Base-by-base conservation (phyloP, 30 jellyfish, hydroid and myxozoan species). In the Turritopsis dohrnii region DNA sequence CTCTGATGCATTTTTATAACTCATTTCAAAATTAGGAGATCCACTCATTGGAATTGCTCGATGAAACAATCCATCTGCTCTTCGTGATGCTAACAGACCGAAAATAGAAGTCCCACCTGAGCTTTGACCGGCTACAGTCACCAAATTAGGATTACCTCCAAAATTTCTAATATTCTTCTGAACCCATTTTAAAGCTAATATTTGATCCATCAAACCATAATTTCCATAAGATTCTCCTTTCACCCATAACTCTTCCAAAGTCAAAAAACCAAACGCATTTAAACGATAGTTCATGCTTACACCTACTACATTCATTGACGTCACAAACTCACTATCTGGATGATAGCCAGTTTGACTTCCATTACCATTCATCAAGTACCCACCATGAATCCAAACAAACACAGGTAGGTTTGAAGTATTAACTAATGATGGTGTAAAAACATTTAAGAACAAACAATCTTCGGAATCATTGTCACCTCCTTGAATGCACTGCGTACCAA, bases 381-480 rank as follows among this genome's bases (percentile, higher is more conserved):
- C 96, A 7, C 96, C 96, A 76, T 89, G 96, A 66, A 89, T 89
- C 96, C 94, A 84, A 16, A 89, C 96, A 69, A 81, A 54, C 28
- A 81, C 88, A 21, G 88, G 88, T 26, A 81, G 53, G 8, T 29
- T 29, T 17, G 75, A 19, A 7, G 21, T 71, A 16, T 30, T 72
- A 21, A 8, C 29, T 28, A 54, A 26, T 23, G 88, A 23, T n/a
- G 87, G 89, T 7, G 87, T 83, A 28, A 21, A 72, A 71, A 83
- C 41, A 29, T 83, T 72, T 18, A 83, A 31, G 52, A 72, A 83
- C 22, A 83, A 31, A 72, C 89, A 83, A 72, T 83, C 89, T 74
- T 83, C 89, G 16, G 66, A 21, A 54, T 79, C 89, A 13, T 41
- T 41, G 8, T 54, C 73, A n/a, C 21, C 52, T n/a, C 86, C 88